phyloP scores from a whole-genome alignment of 2,113 vertebrate species.

The Suncus etruscus region DNA sequence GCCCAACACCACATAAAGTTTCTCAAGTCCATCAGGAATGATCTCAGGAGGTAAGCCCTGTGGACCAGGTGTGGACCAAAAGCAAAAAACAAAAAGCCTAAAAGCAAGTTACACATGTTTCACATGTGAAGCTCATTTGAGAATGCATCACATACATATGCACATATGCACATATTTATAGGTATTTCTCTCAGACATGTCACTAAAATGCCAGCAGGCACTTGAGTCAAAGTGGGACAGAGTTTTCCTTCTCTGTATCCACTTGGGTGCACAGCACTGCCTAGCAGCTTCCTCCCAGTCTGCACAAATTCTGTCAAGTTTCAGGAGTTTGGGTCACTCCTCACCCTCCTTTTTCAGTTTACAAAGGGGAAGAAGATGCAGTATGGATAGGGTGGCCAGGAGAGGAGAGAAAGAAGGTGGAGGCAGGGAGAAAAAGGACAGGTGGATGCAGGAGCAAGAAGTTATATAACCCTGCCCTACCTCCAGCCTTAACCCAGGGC shows the following conservation, averaged over 20 bases:
- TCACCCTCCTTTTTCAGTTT: background rate
- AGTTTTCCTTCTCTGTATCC: background rate
- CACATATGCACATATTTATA: background rate
- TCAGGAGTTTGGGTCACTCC: no score
- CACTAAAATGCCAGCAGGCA: conserved; percentile 9
- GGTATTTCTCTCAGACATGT: background rate
- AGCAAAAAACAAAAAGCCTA: no score
- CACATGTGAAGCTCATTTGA: no score
- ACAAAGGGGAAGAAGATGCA: background rate
- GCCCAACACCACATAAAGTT: background rate
- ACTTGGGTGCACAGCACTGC: background rate
- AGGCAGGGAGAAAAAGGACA: background rate
- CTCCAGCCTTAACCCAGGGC: background rate
- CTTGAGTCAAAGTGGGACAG: background rate
- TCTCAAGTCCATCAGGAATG: no score
- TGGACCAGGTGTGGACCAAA: no score
- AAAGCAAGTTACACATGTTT: no score
- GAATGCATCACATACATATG: background rate
- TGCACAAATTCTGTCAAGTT: no score
- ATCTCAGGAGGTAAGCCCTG: no score
- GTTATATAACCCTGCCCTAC: background rate
- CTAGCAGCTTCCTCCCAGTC: background rate
- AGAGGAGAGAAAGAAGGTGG: background rate
- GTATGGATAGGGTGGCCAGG: no score
- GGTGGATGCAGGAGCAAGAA: background rate